Evolutionary conservation across 2,797 vertebrate genomes (phyloP).

Genomic region (Discoglossus pictus): DNA sequence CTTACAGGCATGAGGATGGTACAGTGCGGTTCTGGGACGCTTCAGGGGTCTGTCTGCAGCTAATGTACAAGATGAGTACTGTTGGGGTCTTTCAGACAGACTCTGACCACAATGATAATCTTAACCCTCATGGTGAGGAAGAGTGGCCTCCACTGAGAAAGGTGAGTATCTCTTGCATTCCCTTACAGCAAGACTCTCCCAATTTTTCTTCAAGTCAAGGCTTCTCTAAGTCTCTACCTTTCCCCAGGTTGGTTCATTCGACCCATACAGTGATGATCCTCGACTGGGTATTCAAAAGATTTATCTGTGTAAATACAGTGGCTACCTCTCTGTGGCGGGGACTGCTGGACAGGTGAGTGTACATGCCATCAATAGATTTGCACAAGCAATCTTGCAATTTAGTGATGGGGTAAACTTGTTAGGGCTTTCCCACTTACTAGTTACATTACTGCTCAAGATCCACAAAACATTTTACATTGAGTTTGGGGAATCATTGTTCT

Average conservation of each 20-base stretch:
- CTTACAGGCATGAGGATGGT: conserved; percentile 89
- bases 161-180: too few species aligned
- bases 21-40: conserved; percentile 97
- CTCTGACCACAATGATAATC: conserved; percentile 86
- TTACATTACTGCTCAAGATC: too few species aligned
- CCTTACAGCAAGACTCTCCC: too few species aligned
- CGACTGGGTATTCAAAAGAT: conserved; percentile 97
- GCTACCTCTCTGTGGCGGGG: conserved; percentile 91
- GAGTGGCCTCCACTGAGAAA: conserved; percentile 97
- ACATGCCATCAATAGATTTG: too few species aligned
- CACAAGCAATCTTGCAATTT: too few species aligned
- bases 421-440: too few species aligned
- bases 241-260: conserved; percentile 90
- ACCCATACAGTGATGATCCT: conserved; percentile 98
- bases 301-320: conserved; percentile 97
- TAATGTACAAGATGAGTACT: conserved; percentile 91
- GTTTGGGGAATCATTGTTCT: too few species aligned
- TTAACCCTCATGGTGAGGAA: conserved; percentile 84
- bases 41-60: conserved; percentile 89
- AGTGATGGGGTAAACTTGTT: too few species aligned
- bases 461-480: too few species aligned
- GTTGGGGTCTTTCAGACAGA: conserved; percentile 90
- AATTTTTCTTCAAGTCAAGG: too few species aligned
- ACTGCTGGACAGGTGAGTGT: conserved; percentile 90
- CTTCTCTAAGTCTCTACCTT: neutral